Evolutionary conservation across 1,140 invertebrate species (phyloP), one percentile per base, ranked within the genome.

Genomic region (Drosophila chauvacae): DNA sequence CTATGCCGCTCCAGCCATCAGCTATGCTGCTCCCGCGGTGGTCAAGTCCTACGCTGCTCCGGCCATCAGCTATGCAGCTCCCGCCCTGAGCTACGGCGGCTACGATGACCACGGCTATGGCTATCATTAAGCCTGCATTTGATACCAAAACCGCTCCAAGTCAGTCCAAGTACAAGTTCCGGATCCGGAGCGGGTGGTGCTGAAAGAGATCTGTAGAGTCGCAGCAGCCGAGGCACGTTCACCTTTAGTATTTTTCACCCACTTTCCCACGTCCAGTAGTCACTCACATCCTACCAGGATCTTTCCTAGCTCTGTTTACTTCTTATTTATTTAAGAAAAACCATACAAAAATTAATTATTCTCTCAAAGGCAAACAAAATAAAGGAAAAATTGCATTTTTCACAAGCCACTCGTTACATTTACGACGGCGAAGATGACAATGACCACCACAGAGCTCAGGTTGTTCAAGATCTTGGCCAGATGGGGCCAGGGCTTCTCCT

Each of bases 381-480:
- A 87, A 87, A 87, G 72, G 64, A 88, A 56, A 83, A 87, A 74
- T 75, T 62, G 11, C 3, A 57, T 74, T 88, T 86, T 88, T 87
- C 84, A 88, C 82, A 78, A 9, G 23, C 55, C 50, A 14, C 33
- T 66, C 4, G 37, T 56, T 14, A 69, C 14, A 51, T 77, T 45
- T 16, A 74, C 30, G 9, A 64, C 16, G 9, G 69, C 64, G 6
- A 90, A 77, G 10, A 28, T 48, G 11, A 86, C 58, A 26, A 64
- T 79, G 9, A 91, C 55, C 3, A 61, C 28, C 16, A 90, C 56
- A n/a, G 81, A 79, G 39, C 87, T 81, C 1, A 59, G 26, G 42
- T 80, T 90, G 70, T 91, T 92, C 1, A 91, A 16, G 5, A 91
- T 66, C 20, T 92, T 92, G 30, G 84, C 82, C 28, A 92, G n/a